phyloP scores from a whole-genome alignment of 2,113 vertebrate genomes.

The Thalassoma bifasciatum region DNA sequence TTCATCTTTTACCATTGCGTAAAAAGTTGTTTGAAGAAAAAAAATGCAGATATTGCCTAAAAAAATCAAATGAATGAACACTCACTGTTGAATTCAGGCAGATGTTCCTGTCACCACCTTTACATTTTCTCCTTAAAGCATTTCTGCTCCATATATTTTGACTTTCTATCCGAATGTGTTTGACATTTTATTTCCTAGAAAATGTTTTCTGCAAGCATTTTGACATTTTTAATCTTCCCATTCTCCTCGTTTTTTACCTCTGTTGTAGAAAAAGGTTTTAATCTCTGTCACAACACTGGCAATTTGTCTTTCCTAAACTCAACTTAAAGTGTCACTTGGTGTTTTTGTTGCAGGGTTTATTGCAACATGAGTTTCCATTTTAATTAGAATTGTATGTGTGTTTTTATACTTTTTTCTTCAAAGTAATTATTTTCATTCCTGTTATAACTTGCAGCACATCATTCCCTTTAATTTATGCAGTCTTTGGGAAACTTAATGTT shows the following conservation, averaged over 20 bases:
- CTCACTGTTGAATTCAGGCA: background rate
- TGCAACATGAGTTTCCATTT: background rate
- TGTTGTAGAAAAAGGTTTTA: conserved; percentile 12
- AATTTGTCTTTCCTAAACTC: conserved; percentile 10
- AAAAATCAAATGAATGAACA: no score
- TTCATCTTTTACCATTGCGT: no score
- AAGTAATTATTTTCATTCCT: background rate
- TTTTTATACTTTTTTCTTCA: background rate
- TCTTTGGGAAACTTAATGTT: background rate
- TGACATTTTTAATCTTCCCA: background rate
- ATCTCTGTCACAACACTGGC: conserved; percentile 20
- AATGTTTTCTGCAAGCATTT: background rate
- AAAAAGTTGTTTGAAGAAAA: no score
- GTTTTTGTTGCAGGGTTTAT: background rate
- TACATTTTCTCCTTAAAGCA: background rate
- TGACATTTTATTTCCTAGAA: background rate
- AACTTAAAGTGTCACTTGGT: background rate
- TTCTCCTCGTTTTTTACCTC: background rate
- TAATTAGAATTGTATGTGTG: background rate
- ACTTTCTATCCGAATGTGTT: no score
- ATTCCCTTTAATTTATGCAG: background rate
- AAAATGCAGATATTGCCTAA: no score
- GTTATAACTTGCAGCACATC: background rate
- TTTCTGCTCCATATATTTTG: background rate
- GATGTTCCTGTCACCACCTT: background rate